Conservation (phyloP, 2,797 vertebrate species). For the Amazona finschi region DNA sequence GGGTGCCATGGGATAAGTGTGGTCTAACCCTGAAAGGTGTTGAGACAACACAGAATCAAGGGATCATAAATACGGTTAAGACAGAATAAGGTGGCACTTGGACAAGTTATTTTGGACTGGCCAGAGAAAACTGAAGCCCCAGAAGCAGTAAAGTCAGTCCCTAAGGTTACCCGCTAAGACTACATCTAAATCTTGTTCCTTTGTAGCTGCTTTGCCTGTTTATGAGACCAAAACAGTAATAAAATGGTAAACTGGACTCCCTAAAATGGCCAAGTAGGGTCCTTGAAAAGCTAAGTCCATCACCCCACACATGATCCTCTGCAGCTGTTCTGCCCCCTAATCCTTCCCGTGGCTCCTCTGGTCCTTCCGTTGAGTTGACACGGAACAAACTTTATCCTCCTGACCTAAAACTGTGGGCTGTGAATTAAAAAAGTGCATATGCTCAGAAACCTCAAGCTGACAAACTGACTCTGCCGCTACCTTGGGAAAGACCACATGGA, state of each 20-base stretch:
- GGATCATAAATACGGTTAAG: background rate
- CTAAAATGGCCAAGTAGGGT: background rate
- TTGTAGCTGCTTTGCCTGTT: background rate
- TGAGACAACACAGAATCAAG: background rate
- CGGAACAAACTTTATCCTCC: background rate
- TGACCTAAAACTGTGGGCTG: background rate
- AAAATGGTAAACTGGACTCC: background rate
- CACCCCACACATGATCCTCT: background rate
- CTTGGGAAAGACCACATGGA: background rate
- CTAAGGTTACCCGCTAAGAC: background rate
- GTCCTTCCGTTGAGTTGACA: background rate
- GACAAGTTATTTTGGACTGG: background rate
- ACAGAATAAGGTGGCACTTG: accelerated
- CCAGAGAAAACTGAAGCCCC: background rate
- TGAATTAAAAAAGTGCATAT: accelerated
- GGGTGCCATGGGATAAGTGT: background rate
- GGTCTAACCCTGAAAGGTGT: background rate
- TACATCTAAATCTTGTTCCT: background rate
- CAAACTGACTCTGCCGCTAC: background rate
- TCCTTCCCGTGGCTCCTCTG: background rate
- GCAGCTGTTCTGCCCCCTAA: background rate
- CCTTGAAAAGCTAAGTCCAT: background rate
- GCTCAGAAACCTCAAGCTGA: background rate
- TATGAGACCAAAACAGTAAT: background rate
- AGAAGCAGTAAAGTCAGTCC: background rate